A percentile compares a stretch with the other conserved stretches of the same genome.
These are phyloP conservation scores for Andrena bucephala DNA, from an alignment of 2,888 invertebrate species.

Conservation along the genomic window DNA sequence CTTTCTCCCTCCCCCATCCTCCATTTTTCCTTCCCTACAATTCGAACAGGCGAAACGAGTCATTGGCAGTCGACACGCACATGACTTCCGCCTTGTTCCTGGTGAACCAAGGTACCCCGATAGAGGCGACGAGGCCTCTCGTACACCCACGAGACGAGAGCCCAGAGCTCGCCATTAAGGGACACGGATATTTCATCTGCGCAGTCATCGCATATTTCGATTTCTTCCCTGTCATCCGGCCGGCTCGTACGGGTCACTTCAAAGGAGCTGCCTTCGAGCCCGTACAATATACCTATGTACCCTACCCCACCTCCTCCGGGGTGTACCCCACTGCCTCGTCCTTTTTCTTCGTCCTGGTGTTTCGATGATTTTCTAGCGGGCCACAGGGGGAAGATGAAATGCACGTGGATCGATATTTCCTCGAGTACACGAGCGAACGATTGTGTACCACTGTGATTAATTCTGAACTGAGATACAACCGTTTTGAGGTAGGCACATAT, in stretches of 20 bases:
- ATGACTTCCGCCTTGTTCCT: conserved; percentile 33
- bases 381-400: conserved; percentile 18
- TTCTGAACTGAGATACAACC: conserved; percentile 3
- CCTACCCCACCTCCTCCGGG: conserved; percentile 48
- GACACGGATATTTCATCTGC: conserved; percentile 80
- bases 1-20: not conserved
- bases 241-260: conserved; percentile 76
- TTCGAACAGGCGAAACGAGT: conserved; percentile 39
- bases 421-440: conserved; percentile 28
- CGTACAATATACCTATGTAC: conserved; percentile 71
- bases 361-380: conserved; percentile 63
- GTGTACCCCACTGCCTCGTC: conserved; percentile 50
- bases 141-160: conserved; percentile 67
- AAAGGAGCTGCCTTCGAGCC: conserved; percentile 72
- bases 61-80: conserved; percentile 41
- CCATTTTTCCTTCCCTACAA: not conserved
- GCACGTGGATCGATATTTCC: conserved; percentile 49
- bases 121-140: conserved; percentile 59
- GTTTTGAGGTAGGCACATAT: too few species aligned
- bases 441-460: conserved; percentile 14
- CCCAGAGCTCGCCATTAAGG: conserved; percentile 76
- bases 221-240: conserved; percentile 79
- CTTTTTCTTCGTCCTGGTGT: conserved; percentile 71
- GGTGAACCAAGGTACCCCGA: conserved; percentile 40
- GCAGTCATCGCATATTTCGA: conserved; percentile 81